These are phyloP conservation scores for Drosophila imparisetae DNA, from an alignment of 2,888 invertebrate species.

Conservation along the genomic window DNA sequence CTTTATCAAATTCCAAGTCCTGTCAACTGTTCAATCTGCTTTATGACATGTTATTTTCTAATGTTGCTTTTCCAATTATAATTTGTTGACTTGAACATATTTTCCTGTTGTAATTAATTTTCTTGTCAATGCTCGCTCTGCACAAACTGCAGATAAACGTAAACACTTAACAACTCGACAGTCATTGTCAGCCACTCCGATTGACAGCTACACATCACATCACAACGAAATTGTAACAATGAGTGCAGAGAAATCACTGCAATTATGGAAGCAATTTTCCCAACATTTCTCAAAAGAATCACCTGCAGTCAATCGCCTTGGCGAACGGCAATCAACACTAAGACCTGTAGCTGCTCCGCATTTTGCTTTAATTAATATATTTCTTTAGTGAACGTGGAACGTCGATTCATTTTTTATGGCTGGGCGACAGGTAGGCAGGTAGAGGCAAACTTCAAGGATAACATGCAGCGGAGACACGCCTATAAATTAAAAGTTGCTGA, in stretches of 20 bases:
- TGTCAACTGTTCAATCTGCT: not conserved
- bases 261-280: slow-evolving; percentile 58
- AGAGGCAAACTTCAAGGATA: slow-evolving; percentile 57
- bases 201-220: slow-evolving; percentile 59
- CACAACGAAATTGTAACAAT: slow-evolving; percentile 56
- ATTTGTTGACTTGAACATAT: not conserved
- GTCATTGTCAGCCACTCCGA: slow-evolving; percentile 36
- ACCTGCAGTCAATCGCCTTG: slow-evolving; percentile 35
- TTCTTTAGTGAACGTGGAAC: slow-evolving; percentile 35
- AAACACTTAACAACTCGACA: slow-evolving; percentile 47
- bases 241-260: slow-evolving; percentile 60
- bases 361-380: slow-evolving; percentile 74
- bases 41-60: not conserved
- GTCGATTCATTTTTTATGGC: slow-evolving; percentile 56
- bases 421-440: slow-evolving; percentile 35
- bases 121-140: not conserved
- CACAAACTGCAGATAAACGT: slow-evolving; percentile 33
- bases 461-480: slow-evolving; percentile 58
- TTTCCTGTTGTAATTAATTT: not conserved
- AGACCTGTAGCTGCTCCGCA: slow-evolving; percentile 29
- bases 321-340: slow-evolving; percentile 10
- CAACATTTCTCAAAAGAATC: slow-evolving; percentile 29
- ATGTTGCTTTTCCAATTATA: not conserved
- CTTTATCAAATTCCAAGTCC: not conserved
- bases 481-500: slow-evolving; percentile 62